Conservation (phyloP, 2,797 vertebrate genomes). For the Gadopsis marmoratus region DNA sequence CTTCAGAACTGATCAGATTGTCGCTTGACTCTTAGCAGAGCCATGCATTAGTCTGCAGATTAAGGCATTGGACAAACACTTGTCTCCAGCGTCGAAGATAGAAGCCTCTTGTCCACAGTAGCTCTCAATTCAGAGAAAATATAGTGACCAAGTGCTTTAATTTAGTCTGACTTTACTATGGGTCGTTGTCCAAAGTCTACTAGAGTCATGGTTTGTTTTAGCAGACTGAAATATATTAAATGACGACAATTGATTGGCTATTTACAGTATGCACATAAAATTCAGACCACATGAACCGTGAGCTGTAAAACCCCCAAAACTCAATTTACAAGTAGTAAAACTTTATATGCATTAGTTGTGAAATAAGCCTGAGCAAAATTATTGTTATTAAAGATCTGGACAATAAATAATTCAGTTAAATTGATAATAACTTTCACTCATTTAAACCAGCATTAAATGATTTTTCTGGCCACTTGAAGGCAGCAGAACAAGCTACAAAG, state of each 20-base stretch:
- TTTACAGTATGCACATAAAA: neutral
- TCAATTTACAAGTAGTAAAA: neutral
- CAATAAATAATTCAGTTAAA: neutral
- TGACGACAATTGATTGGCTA: neutral
- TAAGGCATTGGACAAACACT: conserved; percentile 9
- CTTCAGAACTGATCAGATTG: conserved; percentile 31
- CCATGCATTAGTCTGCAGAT: conserved; percentile 32
- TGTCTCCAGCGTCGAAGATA: neutral
- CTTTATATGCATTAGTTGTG: neutral
- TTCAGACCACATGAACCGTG: neutral
- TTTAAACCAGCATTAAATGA: neutral
- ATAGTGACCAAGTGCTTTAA: neutral
- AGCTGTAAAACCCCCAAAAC: neutral
- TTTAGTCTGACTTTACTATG: conserved; percentile 1
- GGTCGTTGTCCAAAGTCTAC: neutral
- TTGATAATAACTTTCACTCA: neutral
- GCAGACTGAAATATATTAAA: neutral
- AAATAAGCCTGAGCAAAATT: neutral
- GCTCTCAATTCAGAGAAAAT: conserved; percentile 1
- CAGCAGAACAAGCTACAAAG: neutral
- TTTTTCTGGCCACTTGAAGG: neutral
- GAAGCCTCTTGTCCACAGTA: conserved; percentile 1
- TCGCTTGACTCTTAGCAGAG: conserved; percentile 29
- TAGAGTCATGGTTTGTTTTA: neutral
- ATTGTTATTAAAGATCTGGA: neutral